These are phyloP conservation scores for Colaptes auratus DNA, from an alignment of 2,113 vertebrate genomes.

Conservation along the genomic window DNA sequence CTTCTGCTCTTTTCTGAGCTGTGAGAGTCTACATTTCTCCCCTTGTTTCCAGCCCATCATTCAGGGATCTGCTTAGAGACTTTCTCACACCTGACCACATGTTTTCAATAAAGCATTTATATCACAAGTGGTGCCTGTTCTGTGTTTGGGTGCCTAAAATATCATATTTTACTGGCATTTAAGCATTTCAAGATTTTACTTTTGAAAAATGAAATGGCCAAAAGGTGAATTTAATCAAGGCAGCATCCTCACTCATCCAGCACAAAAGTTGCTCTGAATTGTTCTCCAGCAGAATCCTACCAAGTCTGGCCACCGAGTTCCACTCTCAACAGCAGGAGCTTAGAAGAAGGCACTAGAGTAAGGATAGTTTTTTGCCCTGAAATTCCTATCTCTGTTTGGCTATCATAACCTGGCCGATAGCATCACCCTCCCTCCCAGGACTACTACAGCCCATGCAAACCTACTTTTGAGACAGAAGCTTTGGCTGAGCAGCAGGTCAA, in stretches of 20 bases:
- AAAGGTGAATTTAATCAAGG: background rate
- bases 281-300: background rate
- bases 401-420: background rate
- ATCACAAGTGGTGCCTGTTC: background rate
- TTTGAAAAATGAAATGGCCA: background rate
- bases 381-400: background rate
- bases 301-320: background rate
- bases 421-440: background rate
- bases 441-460: background rate
- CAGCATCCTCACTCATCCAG: background rate
- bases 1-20: background rate
- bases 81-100: background rate
- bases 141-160: background rate
- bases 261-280: background rate
- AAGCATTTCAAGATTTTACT: background rate
- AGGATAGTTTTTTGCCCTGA: background rate
- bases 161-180: background rate
- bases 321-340: background rate
- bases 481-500: background rate
- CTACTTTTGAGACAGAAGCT: background rate
- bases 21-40: background rate
- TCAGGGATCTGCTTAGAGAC: background rate
- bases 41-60: background rate
- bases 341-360: background rate
- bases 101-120: background rate